These are phyloP conservation scores for Diaphora mendica DNA, from an alignment of 2,888 invertebrate genomes.

Conservation along the genomic window DNA sequence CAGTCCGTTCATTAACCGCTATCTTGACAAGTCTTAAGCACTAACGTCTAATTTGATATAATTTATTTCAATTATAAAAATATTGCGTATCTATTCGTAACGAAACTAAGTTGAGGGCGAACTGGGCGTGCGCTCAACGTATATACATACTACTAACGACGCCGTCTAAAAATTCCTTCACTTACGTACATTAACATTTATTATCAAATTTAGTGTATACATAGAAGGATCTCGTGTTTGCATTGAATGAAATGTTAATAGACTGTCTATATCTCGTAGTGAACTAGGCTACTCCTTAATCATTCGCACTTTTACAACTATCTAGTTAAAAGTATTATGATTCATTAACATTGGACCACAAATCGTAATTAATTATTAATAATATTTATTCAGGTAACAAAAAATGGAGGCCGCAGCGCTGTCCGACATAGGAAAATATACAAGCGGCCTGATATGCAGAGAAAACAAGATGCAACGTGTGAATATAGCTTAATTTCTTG, in stretches of 20 bases:
- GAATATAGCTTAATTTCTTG: slow-evolving; percentile 35
- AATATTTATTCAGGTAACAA: slow-evolving; percentile 87
- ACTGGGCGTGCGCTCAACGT: slow-evolving; percentile 49
- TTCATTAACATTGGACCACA: slow-evolving; percentile 87
- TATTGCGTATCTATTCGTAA: slow-evolving; percentile 59
- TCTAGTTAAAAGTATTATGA: slow-evolving; percentile 83
- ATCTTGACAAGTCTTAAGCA: slow-evolving; percentile 51
- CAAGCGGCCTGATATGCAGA: slow-evolving; percentile 71
- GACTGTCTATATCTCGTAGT: slow-evolving; percentile 54
- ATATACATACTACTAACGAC: slow-evolving; percentile 42
- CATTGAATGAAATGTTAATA: slow-evolving; percentile 52
- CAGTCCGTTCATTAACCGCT: slow-evolving; percentile 44
- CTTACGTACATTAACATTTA: slow-evolving; percentile 46
- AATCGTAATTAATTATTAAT: slow-evolving; percentile 84
- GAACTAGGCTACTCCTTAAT: slow-evolving; percentile 73
- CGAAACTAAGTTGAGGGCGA: slow-evolving; percentile 34
- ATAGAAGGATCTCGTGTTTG: slow-evolving; percentile 58
- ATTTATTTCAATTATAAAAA: slow-evolving; percentile 73
- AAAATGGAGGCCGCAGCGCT: slow-evolving; percentile 76
- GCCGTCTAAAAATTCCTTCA: slow-evolving; percentile 45
- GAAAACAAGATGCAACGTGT: slow-evolving; percentile 46
- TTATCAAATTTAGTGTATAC: slow-evolving; percentile 51
- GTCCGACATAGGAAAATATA: slow-evolving; percentile 50
- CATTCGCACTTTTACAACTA: slow-evolving; percentile 76
- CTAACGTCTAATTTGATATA: slow-evolving; percentile 67